These are phyloP conservation scores for Phyto melanocephala DNA, from an alignment of 2,888 invertebrate genomes.

Conservation along the genomic window DNA sequence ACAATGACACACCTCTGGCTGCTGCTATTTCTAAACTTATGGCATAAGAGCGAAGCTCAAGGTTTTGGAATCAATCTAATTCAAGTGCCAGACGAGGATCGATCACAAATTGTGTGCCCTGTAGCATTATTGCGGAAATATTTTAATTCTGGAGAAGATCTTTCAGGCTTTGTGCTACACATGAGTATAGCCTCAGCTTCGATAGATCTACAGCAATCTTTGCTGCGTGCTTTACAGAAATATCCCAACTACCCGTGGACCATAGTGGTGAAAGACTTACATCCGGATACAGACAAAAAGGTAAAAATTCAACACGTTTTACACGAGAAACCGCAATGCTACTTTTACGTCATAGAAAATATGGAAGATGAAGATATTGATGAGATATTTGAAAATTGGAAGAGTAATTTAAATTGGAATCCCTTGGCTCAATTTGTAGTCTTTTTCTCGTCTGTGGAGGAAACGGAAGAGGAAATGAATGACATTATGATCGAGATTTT, in stretches of 20 bases:
- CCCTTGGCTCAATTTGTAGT: constrained; percentile 77
- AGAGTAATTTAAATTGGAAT: constrained; percentile 75
- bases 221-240: constrained; percentile 68
- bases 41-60: not conserved
- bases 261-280: constrained; percentile 65
- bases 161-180: constrained; percentile 73
- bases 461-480: constrained; percentile 74
- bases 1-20: constrained; percentile 65
- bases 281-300: not conserved
- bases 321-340: constrained; percentile 75
- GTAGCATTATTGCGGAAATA: constrained; percentile 72
- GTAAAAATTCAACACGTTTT: constrained; percentile 49
- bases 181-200: constrained; percentile 67
- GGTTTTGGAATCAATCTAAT: constrained; percentile 70
- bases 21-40: constrained; percentile 56
- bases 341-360: constrained; percentile 73
- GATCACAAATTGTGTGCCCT: constrained; percentile 67
- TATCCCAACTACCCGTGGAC: constrained; percentile 68
- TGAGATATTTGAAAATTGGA: constrained; percentile 73
- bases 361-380: constrained; percentile 74
- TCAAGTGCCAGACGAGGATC: constrained; percentile 65
- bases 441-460: constrained; percentile 70
- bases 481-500: constrained; percentile 74
- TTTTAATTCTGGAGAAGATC: constrained; percentile 70
- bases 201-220: constrained; percentile 66